phyloP scores from a whole-genome alignment of 2,113 vertebrate species.

The Leucosticte australis region DNA sequence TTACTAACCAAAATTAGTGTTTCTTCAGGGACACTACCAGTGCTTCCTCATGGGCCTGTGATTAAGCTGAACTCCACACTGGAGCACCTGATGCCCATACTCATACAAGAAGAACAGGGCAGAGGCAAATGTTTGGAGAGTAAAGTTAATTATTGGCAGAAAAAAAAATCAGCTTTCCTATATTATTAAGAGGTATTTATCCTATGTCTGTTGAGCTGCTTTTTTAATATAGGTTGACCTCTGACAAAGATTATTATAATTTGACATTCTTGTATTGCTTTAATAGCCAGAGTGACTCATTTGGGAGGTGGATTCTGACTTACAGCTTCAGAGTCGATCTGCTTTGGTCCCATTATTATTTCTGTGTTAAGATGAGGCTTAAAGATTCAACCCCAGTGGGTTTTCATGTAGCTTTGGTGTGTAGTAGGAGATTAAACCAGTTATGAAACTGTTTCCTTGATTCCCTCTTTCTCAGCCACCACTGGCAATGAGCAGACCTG shows the following conservation, averaged over 20 bases:
- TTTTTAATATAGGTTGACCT: conserved; percentile 29
- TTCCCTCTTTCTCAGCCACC: background rate
- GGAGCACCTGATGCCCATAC: rapidly evolving
- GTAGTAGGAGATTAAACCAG: background rate
- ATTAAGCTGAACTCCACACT: background rate
- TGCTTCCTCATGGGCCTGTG: background rate
- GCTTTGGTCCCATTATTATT: background rate
- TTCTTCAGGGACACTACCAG: background rate
- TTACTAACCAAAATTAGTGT: background rate
- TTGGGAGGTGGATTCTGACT: background rate
- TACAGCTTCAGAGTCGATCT: background rate
- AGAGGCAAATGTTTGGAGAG: background rate
- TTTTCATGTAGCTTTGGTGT: background rate
- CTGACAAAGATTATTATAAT: conserved; percentile 34
- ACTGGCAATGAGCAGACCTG: rapidly evolving
- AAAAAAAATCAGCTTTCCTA: background rate
- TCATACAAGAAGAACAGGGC: background rate
- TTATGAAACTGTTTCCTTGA: background rate
- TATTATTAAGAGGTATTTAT: conserved; percentile 23
- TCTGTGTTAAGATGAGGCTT: background rate
- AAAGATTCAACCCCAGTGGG: background rate
- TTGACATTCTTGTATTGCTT: background rate
- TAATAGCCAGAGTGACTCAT: conserved; percentile 11
- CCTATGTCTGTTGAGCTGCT: background rate
- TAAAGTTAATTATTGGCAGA: background rate